A percentile compares a stretch with the other conserved stretches of the same genome.
These are phyloP conservation scores for Acanthopagrus latus DNA, from an alignment of 2,797 vertebrate species.

Conservation along the genomic window DNA sequence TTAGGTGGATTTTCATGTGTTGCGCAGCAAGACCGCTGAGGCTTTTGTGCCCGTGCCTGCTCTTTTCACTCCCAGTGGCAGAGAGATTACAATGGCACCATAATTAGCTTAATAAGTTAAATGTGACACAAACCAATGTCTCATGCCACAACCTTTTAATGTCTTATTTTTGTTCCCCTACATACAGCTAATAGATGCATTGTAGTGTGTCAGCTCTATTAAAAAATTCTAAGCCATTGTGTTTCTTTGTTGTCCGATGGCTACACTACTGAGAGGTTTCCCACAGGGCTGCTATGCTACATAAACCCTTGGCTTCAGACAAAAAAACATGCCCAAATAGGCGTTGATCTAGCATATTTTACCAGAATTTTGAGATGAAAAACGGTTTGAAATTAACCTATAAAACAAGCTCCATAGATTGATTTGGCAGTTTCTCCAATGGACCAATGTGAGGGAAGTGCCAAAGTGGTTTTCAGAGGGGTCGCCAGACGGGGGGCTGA, in stretches of 20 bases:
- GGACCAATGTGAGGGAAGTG: constrained; percentile 58
- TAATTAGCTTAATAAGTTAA: constrained; percentile 62
- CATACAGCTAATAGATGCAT: constrained; percentile 4
- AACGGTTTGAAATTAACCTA: constrained; percentile 20
- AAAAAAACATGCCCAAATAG: constrained; percentile 5
- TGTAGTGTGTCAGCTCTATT: constrained; percentile 14
- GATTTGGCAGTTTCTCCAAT: constrained; percentile 17
- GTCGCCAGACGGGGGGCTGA: constrained; percentile 47
- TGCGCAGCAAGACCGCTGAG: constrained; percentile 31
- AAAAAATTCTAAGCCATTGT: background rate
- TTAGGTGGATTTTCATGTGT: constrained; percentile 56
- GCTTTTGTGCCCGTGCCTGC: constrained; percentile 33
- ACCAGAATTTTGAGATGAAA: background rate
- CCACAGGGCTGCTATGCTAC: background rate
- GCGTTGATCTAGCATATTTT: background rate
- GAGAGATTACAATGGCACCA: constrained; percentile 37
- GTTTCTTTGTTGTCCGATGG: constrained; percentile 16
- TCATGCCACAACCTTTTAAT: constrained; percentile 14
- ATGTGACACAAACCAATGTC: constrained; percentile 33
- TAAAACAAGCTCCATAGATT: constrained; percentile 49
- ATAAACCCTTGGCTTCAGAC: background rate
- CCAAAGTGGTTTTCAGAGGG: constrained; percentile 65
- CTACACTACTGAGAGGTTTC: background rate
- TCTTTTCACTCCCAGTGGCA: constrained; percentile 30
- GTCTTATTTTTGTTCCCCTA: constrained; percentile 22